A percentile compares a stretch with the other conserved stretches of the same genome.
These are phyloP conservation scores for Pyrocoelia pectoralis DNA, from an alignment of 2,888 invertebrate genomes.

Conservation along the genomic window DNA sequence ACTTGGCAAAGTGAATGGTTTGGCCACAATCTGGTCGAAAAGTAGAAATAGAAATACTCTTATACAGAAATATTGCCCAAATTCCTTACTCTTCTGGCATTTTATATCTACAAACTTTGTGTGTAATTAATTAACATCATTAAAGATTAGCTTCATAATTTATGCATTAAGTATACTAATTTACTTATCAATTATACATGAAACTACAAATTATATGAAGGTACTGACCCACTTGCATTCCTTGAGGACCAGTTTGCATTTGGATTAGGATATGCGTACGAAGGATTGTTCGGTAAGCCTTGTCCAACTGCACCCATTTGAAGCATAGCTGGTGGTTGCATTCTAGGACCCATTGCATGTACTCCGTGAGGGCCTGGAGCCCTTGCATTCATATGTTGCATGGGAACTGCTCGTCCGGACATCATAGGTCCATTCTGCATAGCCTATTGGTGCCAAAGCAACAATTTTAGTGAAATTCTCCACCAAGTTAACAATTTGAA, in stretches of 20 bases:
- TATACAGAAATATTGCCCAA: no score
- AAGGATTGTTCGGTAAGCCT: slow-evolving; percentile 61
- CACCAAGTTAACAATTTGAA: no score
- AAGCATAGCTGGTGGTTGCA: slow-evolving; percentile 66
- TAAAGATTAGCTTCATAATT: no score
- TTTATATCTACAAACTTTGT: no score
- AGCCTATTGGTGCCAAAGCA: slow-evolving; percentile 57
- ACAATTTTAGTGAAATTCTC: no score
- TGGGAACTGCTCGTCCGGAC: slow-evolving; percentile 61
- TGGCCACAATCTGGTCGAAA: slow-evolving; percentile 1
- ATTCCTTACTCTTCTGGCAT: no score
- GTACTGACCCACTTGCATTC: slow-evolving; percentile 55
- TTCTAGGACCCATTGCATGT: slow-evolving; percentile 67
- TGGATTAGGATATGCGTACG: slow-evolving; percentile 65
- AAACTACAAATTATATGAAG: not conserved
- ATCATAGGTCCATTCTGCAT: slow-evolving; percentile 85
- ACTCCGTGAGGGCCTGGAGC: slow-evolving; percentile 57
- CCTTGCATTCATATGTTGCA: slow-evolving; percentile 61
- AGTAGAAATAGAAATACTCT: no score
- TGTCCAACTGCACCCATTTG: slow-evolving; percentile 62
- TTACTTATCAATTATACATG: no score
- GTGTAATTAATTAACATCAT: no score
- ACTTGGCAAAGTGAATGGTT: no score
- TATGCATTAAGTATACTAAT: no score
- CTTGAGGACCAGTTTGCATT: slow-evolving; percentile 63